Base-by-base conservation (phyloP, 2,113 vertebrate species). In the Lontra canadensis region DNA sequence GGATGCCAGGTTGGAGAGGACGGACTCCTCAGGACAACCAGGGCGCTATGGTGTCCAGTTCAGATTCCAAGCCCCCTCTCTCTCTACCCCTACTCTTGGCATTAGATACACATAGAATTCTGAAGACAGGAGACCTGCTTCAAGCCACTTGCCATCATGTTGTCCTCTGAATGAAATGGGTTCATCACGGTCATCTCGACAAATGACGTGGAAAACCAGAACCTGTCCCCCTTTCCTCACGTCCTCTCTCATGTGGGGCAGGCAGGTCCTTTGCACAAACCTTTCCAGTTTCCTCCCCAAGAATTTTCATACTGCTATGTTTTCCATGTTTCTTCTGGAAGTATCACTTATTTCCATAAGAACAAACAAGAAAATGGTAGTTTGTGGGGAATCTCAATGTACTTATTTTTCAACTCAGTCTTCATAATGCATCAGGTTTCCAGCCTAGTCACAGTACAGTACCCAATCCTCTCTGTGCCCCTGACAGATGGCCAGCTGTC, bases 1-100 rank as follows among this genome's bases (percentile, higher is more conserved):
- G 10, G 39, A 39, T 2, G 26, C 0, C 3, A n/a, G 17, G n/a
- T 11, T 44, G 4, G 59, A 55, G 14, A 23, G 13, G 4, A 13
- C 1, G 12, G 65, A 18, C 17, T n/a, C n/a, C 78, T 47, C 2
- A 12, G 13, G 71, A 73, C 92, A 0, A 7, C 21, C 47, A 14
- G 34, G 57, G 18, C 15, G 3, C 49, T 10, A 15, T 7, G 34
- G 67, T 0, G 5, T 31, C 39, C 6, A 1, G 25, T n/a, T 23
- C 13, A 42, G 6, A 11, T 31, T 69, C 42, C 67, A 52, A 26
- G 61, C 49, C 59, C 34, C 47, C 36, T 52, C 31, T 34, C 31
- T 39, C 29, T 10, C 23, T 25, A 13, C 36, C 29, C 15, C 23
- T 44, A 57, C 25, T 31, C 79, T 20, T 11, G n/a, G 84, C 21